These are phyloP conservation scores for Chloroceryle inda DNA, from an alignment of 2,797 vertebrate genomes.

Conservation along the genomic window DNA sequence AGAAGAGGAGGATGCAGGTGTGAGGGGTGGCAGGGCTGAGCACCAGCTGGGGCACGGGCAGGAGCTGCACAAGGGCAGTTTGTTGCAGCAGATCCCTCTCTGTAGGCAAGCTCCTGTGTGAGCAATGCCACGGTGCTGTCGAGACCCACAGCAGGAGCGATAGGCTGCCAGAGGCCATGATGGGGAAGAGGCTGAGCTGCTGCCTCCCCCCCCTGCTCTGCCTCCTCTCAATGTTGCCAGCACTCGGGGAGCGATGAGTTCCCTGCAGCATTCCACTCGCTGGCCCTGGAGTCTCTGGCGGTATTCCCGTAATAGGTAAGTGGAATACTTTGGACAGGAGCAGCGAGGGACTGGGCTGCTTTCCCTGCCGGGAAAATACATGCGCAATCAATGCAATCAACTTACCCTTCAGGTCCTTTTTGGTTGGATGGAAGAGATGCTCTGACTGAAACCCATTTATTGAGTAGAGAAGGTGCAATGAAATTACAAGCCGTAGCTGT, in stretches of 20 bases:
- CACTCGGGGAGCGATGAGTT: slow-evolving; percentile 22
- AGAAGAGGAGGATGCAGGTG: not conserved
- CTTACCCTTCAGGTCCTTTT: slow-evolving; percentile 61
- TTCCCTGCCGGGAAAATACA: slow-evolving; percentile 43
- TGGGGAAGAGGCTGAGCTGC: not conserved
- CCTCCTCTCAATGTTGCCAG: not conserved
- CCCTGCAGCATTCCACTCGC: not conserved
- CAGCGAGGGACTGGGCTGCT: not conserved
- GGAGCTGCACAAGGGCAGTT: not conserved
- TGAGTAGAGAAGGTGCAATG: slow-evolving; percentile 37
- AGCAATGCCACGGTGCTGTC: not conserved
- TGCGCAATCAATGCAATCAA: slow-evolving; percentile 42
- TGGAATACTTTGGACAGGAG: slow-evolving; percentile 16
- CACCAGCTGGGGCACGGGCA: accelerated
- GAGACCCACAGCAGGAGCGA: not conserved
- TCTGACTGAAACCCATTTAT: slow-evolving; percentile 62
- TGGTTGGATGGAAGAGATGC: slow-evolving; percentile 47
- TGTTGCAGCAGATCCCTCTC: not conserved
- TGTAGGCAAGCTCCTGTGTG: accelerated
- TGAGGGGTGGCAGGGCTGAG: not conserved
- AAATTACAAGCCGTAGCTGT: slow-evolving; percentile 57
- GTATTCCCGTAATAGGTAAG: slow-evolving; percentile 33
- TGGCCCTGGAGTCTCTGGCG: slow-evolving; percentile 40
- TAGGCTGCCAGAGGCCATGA: not conserved
- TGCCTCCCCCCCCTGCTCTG: not conserved